A percentile compares a stretch with the other conserved stretches of the same genome.
These are phyloP conservation scores for Pelosia muscerda DNA, from an alignment of 2,888 invertebrate genomes.

Conservation along the genomic window DNA sequence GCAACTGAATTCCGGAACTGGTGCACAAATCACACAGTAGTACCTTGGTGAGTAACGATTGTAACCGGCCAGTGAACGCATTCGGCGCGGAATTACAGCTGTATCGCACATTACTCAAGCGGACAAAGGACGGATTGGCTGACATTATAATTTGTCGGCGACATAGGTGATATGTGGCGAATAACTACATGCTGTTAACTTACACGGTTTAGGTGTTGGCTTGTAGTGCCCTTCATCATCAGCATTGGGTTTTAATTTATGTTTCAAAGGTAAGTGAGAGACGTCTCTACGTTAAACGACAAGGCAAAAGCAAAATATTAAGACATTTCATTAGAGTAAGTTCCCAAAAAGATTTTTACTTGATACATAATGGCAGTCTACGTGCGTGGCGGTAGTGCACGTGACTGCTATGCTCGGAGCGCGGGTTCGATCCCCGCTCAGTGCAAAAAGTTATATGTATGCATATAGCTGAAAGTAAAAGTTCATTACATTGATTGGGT, in stretches of 20 bases:
- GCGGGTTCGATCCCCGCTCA: too few relatives aligned
- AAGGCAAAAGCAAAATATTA: too few relatives aligned
- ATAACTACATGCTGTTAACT: slow-evolving; percentile 18
- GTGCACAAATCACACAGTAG: slow-evolving; percentile 37
- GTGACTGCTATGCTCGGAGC: too few relatives aligned
- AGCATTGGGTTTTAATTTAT: neutral
- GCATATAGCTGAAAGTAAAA: too few relatives aligned
- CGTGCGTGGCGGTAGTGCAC: too few relatives aligned
- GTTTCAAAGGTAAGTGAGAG: too few relatives aligned
- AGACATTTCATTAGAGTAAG: too few relatives aligned
- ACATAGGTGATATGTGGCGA: slow-evolving; percentile 27
- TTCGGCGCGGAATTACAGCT: slow-evolving; percentile 48
- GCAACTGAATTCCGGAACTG: slow-evolving; percentile 24
- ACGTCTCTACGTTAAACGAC: too few relatives aligned
- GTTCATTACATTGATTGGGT: too few relatives aligned
- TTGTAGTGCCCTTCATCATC: neutral
- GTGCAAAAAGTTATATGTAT: too few relatives aligned
- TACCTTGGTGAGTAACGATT: slow-evolving; percentile 38
- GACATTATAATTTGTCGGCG: slow-evolving; percentile 52
- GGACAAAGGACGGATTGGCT: slow-evolving; percentile 52
- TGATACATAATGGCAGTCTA: too few relatives aligned
- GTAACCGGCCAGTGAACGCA: slow-evolving; percentile 40
- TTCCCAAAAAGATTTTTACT: too few relatives aligned
- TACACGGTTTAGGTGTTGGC: slow-evolving; percentile 5
- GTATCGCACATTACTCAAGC: slow-evolving; percentile 48